Percentiles rank a stretch among this genome's conserved stretches.
phyloP scores from a whole-genome alignment of 2,113 vertebrate species.

The Alligator mississippiensis region DNA sequence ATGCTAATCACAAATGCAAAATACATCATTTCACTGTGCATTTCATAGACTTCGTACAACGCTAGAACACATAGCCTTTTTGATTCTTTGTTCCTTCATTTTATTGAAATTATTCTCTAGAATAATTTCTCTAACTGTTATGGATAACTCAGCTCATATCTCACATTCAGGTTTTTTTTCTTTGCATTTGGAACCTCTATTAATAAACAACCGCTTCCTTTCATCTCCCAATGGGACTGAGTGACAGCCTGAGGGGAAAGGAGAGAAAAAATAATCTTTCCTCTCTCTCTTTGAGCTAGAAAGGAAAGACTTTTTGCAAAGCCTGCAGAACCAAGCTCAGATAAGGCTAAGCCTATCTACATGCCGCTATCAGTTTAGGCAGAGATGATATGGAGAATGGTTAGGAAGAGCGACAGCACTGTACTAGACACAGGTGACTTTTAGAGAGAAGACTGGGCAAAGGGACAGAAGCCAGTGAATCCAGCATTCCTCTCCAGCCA shows the following conservation, averaged over 20 bases:
- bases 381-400: not conserved
- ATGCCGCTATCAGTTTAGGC: not conserved
- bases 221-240: constrained; percentile 30
- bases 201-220: constrained; percentile 58
- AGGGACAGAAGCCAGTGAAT: not conserved
- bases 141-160: not conserved
- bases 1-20: not conserved
- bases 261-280: constrained; percentile 19
- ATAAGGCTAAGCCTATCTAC: not conserved
- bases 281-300: not conserved
- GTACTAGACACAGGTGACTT: not conserved
- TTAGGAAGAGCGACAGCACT: not conserved
- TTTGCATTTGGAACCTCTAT: constrained; percentile 24
- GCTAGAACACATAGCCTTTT: not conserved
- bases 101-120: not conserved
- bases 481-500: not conserved
- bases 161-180: not conserved
- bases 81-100: not conserved
- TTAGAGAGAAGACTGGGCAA: not conserved
- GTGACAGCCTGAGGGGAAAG: constrained; percentile 25
- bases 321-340: not conserved
- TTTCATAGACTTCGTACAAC: not conserved
- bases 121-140: not conserved
- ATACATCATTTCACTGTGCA: not conserved
- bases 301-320: constrained; percentile 27